A percentile compares a stretch with the other conserved stretches of the same genome.
These are phyloP conservation scores for Empis livida DNA, from an alignment of 2,888 invertebrate species.

Conservation along the genomic window DNA sequence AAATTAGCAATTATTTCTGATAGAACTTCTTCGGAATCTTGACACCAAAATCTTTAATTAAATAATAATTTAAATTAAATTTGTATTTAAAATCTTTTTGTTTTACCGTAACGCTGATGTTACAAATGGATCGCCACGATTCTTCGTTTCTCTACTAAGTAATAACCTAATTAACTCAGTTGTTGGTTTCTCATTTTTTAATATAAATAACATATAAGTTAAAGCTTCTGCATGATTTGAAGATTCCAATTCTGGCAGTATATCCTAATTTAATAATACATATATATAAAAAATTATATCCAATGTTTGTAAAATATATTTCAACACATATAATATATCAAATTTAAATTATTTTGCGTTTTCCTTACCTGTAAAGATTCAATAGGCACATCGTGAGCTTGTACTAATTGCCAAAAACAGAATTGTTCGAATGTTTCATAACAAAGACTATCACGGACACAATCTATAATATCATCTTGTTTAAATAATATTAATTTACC, in stretches of 20 bases:
- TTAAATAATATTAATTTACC: slow-evolving; percentile 76
- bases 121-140: slow-evolving; percentile 70
- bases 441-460: slow-evolving; percentile 69
- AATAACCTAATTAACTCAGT: slow-evolving; percentile 74
- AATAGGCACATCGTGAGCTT: slow-evolving; percentile 88
- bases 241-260: slow-evolving; percentile 61
- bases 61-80: not conserved
- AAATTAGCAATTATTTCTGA: slow-evolving; percentile 68
- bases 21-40: slow-evolving; percentile 79
- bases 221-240: slow-evolving; percentile 85
- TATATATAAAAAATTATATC: no score
- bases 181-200: slow-evolving; percentile 85
- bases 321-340: no score
- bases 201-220: slow-evolving; percentile 75
- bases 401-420: slow-evolving; percentile 91
- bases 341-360: slow-evolving; percentile 1
- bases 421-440: slow-evolving; percentile 98
- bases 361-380: slow-evolving; percentile 53
- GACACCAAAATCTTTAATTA: slow-evolving; percentile 64
- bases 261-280: slow-evolving; percentile 21
- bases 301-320: no score
- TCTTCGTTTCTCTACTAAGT: slow-evolving; percentile 60
- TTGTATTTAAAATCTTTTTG: not conserved
- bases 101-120: slow-evolving; percentile 67
- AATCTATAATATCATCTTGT: slow-evolving; percentile 53